These are phyloP conservation scores for Folsomia manolachei DNA, from an alignment of 2,888 invertebrate species.

Conservation along the genomic window DNA sequence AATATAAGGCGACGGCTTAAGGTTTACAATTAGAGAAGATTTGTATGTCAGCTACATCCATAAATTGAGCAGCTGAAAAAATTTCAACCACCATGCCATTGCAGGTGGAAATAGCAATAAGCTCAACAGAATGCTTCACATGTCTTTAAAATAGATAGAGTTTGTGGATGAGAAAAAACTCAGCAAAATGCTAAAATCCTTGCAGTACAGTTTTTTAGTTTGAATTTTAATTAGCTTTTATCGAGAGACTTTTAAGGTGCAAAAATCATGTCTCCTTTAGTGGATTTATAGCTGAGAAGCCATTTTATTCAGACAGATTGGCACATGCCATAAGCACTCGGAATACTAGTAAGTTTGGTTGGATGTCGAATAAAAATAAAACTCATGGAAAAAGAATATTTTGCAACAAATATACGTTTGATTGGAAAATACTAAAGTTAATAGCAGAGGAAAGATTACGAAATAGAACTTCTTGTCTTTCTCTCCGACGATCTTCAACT, in stretches of 20 bases:
- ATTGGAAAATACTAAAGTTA: too few relatives aligned
- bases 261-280: background rate
- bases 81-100: background rate
- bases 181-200: too few relatives aligned
- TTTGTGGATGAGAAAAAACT: too few relatives aligned
- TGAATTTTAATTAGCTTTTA: background rate
- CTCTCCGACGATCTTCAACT: too few relatives aligned
- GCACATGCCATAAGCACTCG: too few relatives aligned
- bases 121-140: too few relatives aligned
- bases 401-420: too few relatives aligned
- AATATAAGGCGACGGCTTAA: slow-evolving; percentile 8
- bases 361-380: background rate
- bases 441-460: too few relatives aligned
- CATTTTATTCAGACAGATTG: too few relatives aligned
- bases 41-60: slow-evolving; percentile 17
- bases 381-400: slow-evolving; percentile 1
- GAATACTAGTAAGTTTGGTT: too few relatives aligned
- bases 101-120: background rate
- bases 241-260: background rate
- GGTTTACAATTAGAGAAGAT: slow-evolving; percentile 22
- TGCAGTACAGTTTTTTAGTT: too few relatives aligned
- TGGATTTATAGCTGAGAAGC: too few relatives aligned
- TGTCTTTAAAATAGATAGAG: background rate
- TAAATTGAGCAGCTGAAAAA: slow-evolving; percentile 12
- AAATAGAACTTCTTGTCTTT: slow-evolving; percentile 7